A percentile compares a stretch with the other conserved stretches of the same genome.
phyloP scores from a whole-genome alignment of 2,888 invertebrate species.

The Scotopteryx bipunctaria region DNA sequence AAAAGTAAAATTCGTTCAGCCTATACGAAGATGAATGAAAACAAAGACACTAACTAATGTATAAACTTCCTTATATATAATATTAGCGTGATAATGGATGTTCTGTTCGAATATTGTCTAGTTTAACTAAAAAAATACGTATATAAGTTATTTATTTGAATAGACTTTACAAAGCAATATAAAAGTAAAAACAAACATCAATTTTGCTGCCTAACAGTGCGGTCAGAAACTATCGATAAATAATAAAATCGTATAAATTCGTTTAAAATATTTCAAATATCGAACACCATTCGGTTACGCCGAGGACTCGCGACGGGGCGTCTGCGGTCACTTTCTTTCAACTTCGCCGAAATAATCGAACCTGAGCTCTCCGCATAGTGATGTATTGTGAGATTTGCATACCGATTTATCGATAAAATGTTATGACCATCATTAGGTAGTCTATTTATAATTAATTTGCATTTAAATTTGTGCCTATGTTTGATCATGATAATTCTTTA shows the following conservation, averaged over 20 bases:
- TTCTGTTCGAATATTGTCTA: too few relatives aligned
- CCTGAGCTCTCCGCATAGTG: conserved; percentile 41
- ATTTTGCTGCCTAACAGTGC: conserved; percentile 17
- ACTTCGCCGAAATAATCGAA: conserved; percentile 58
- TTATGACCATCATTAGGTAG: conserved; percentile 10
- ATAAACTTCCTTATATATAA: too few relatives aligned
- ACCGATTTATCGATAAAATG: conserved; percentile 39
- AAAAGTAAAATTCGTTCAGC: too few relatives aligned
- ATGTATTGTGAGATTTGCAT: conserved; percentile 49
- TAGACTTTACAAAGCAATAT: not conserved
- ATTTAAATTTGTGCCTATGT: not conserved
- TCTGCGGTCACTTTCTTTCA: conserved; percentile 68
- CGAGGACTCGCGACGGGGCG: conserved; percentile 68
- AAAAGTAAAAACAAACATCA: conserved; percentile 21
- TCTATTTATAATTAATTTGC: not conserved
- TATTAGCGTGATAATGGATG: too few relatives aligned
- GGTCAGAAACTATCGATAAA: conserved; percentile 28
- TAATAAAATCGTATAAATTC: conserved; percentile 47
- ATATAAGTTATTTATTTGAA: not conserved
- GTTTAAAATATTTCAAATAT: conserved; percentile 51
- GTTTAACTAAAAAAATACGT: not conserved
- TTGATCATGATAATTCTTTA: not conserved
- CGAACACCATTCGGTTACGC: conserved; percentile 53
- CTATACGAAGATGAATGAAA: too few relatives aligned
- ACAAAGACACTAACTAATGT: too few relatives aligned